Evolutionary conservation across 2,797 vertebrate genomes (phyloP).

Genomic region (Cheirogaleus major): DNA sequence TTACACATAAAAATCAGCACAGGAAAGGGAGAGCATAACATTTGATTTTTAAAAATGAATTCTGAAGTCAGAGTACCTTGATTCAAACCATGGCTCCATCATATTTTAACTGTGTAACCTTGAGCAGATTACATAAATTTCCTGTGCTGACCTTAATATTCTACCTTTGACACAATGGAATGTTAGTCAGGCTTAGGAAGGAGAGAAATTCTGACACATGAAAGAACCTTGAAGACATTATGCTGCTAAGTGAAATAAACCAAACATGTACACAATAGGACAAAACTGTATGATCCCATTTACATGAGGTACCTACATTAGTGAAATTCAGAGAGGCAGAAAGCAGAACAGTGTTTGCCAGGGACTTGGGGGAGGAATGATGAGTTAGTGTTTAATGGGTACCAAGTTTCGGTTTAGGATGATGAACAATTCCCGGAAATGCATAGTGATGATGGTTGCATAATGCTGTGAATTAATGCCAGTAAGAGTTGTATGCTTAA

Average conservation of each 20-base stretch:
- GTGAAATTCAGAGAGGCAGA: neutral
- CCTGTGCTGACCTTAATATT: neutral
- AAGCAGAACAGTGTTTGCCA: neutral
- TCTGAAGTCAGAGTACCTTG: neutral
- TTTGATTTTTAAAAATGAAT: neutral
- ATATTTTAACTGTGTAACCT: neutral
- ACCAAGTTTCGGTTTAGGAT: neutral
- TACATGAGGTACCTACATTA: neutral
- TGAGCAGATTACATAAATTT: neutral
- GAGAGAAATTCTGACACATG: neutral
- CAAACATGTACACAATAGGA: neutral
- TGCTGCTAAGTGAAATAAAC: neutral
- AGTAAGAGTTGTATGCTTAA: neutral
- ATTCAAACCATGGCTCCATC: neutral
- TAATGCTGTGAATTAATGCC: neutral
- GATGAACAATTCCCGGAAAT: neutral
- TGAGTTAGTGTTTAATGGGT: neutral
- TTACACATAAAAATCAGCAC: neutral
- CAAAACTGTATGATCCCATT: neutral
- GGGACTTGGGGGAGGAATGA: neutral
- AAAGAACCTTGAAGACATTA: neutral
- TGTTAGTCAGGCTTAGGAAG: neutral
- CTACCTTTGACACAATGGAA: neutral
- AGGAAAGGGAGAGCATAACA: neutral
- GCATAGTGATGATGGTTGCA: neutral